Evolutionary conservation across 1,140 invertebrate species (phyloP).

Genomic region (honey bee (Apis mellifera)): Amel_HAv3.1 CM009932.2:14489501-14490000

Average conservation of each 20-base stretch:
- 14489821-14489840: constrained; percentile 28
- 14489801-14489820: constrained; percentile 8
- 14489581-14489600: constrained; percentile 61
- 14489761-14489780: constrained; percentile 39
- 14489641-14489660: constrained; percentile 59
- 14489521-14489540: not conserved
- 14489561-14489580: constrained; percentile 46
- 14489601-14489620: constrained; percentile 64
- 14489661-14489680: not conserved
- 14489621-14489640: constrained; percentile 66
- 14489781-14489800: not conserved
- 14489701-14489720: not conserved
- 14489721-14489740: constrained; percentile 36
- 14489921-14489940: not conserved
- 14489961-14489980: constrained; percentile 25
- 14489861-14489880: not conserved
- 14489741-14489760: constrained; percentile 56
- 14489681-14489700: not conserved
- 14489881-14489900: too few species aligned
- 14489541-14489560: constrained; percentile 21
- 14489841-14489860: not conserved
- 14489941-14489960: constrained; percentile 10
- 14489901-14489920: too few species aligned
- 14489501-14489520: too few species aligned
- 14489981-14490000: constrained; percentile 21